phyloP scores from a whole-genome alignment of 2,113 vertebrate genomes.

The Hypocryptadius cinnamomeus region DNA sequence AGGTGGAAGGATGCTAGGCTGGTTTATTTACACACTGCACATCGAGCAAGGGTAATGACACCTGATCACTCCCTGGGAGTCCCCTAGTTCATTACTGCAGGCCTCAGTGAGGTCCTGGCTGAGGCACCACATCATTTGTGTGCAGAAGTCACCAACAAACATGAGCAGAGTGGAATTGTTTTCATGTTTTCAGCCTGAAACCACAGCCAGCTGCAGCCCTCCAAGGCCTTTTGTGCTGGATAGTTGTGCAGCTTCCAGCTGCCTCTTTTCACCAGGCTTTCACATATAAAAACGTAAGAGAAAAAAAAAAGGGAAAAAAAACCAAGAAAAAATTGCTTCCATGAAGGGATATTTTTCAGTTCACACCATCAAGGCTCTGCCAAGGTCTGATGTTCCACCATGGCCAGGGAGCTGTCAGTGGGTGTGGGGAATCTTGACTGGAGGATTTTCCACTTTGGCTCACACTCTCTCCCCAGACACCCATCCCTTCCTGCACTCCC shows the following conservation, averaged over 20 bases:
- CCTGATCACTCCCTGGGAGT: not conserved
- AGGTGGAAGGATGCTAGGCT: not conserved
- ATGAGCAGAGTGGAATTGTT: not conserved
- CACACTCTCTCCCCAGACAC: not conserved
- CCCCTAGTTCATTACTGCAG: not conserved
- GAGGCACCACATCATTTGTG: rapidly evolving
- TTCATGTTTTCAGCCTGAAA: not conserved
- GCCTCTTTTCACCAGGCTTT: not conserved
- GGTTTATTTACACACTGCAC: not conserved
- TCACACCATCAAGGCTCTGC: not conserved
- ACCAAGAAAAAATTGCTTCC: not conserved
- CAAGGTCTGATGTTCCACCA: not conserved
- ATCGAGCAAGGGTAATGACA: not conserved
- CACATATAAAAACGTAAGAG: not conserved
- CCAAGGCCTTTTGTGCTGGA: not conserved
- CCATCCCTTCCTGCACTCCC: not conserved
- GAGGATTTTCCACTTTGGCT: not conserved
- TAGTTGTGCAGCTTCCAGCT: not conserved
- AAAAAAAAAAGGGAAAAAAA: not conserved
- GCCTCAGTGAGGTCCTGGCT: not conserved
- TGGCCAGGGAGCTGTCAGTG: not conserved
- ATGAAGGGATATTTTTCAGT: not conserved
- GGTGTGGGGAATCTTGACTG: not conserved
- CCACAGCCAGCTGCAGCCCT: not conserved
- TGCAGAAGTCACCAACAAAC: not conserved